Percentiles rank a stretch among this genome's conserved stretches.
Evolutionary conservation across 2,113 vertebrate species (phyloP).

Genomic region (Rhinolophus ferrumequinum): DNA sequence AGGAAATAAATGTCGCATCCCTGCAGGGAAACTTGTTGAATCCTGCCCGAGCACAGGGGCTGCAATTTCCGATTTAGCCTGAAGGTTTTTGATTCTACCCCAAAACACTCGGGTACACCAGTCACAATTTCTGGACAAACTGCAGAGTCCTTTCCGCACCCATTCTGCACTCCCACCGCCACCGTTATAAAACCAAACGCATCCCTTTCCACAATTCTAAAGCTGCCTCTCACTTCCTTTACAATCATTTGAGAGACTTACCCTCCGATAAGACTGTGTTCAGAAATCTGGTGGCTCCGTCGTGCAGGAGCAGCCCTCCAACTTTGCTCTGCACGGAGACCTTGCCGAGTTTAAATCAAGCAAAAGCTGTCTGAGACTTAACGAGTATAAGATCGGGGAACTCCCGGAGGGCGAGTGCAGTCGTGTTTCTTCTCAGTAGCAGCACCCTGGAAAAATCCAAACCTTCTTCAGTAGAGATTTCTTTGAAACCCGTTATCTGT

Average conservation of each 20-base stretch:
- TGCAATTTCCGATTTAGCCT: slow-evolving; percentile 34
- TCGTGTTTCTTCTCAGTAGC: slow-evolving; percentile 77
- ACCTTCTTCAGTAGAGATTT: slow-evolving; percentile 86
- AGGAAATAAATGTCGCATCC: background rate
- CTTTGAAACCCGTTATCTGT: slow-evolving; percentile 84
- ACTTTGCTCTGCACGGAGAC: slow-evolving; percentile 88
- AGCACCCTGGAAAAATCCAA: slow-evolving; percentile 83
- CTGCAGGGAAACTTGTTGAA: slow-evolving; percentile 84
- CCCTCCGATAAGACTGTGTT: slow-evolving; percentile 77
- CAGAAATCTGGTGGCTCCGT: slow-evolving; percentile 85
- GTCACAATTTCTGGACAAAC: slow-evolving; percentile 58
- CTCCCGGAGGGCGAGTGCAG: background rate
- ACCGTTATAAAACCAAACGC: background rate
- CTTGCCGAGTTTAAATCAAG: slow-evolving; percentile 69
- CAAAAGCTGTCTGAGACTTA: slow-evolving; percentile 72
- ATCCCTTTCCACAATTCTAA: background rate
- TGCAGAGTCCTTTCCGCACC: slow-evolving; percentile 44
- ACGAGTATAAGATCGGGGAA: background rate
- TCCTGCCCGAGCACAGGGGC: background rate
- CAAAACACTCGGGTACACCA: slow-evolving; percentile 28
- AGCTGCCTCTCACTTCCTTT: background rate
- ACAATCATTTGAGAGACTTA: slow-evolving; percentile 75
- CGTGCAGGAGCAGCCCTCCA: slow-evolving; percentile 82
- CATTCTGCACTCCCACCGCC: background rate
- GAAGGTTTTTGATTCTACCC: slow-evolving; percentile 34